Percentiles rank a stretch among this genome's conserved stretches.
Conservation (phyloP, 2,113 vertebrate species). For the Pampusana beccarii region DNA sequence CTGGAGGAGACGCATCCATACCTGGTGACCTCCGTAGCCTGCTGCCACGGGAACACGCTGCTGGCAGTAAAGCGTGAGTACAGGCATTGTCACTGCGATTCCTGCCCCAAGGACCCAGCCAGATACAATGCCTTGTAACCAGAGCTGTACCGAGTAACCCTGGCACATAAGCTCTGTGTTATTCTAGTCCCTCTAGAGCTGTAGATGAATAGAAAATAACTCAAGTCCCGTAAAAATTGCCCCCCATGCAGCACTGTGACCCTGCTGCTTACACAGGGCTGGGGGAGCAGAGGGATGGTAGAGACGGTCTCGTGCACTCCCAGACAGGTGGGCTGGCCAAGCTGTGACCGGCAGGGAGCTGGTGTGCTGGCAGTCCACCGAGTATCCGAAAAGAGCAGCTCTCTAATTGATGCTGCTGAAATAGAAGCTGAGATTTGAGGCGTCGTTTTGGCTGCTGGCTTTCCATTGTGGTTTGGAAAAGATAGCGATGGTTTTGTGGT, state of each 20-base stretch:
- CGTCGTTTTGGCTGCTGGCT: constrained; percentile 60
- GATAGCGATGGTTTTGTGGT: constrained; percentile 58
- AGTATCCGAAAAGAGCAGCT: constrained; percentile 42
- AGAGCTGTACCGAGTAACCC: background rate
- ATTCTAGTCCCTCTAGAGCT: background rate
- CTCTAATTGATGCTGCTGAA: constrained; percentile 62
- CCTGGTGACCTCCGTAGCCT: constrained; percentile 91
- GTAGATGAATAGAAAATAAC: constrained; percentile 28
- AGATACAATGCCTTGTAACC: background rate
- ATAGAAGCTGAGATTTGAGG: constrained; percentile 69
- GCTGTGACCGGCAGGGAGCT: background rate
- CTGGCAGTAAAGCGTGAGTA: constrained; percentile 94
- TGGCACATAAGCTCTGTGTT: background rate
- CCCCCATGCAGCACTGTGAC: background rate
- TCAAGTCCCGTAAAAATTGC: background rate
- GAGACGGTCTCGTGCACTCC: background rate
- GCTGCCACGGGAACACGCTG: constrained; percentile 97
- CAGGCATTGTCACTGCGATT: background rate
- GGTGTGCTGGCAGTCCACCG: background rate
- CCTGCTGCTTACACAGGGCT: background rate
- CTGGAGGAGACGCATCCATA: constrained; percentile 90
- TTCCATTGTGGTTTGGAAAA: constrained; percentile 67
- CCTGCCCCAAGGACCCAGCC: background rate
- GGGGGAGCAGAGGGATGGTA: background rate
- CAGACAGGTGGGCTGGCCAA: constrained; percentile 16